These are phyloP conservation scores for Stratiolaelaps scimitus DNA, from an alignment of 1,140 invertebrate genomes.

Conservation along the genomic window DNA sequence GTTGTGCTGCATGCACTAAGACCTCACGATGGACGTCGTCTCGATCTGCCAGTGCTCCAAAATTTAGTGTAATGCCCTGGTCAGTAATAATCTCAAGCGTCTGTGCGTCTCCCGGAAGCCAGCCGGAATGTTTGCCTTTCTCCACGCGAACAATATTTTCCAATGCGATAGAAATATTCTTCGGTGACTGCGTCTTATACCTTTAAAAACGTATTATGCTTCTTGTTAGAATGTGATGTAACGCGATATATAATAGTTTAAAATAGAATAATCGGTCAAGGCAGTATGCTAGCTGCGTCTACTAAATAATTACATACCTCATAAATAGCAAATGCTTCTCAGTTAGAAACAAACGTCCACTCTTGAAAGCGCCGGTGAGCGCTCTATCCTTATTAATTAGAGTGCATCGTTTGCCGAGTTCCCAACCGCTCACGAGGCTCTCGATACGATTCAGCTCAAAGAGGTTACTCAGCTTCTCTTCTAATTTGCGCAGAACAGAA, in stretches of 20 bases:
- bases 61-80: background rate
- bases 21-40: constrained; percentile 22
- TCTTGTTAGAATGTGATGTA: constrained; percentile 37
- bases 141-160: constrained; percentile 39
- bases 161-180: constrained; percentile 42
- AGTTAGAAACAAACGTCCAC: constrained; percentile 43
- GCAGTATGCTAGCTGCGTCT: no score
- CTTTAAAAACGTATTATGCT: constrained; percentile 43
- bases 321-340: constrained; percentile 38
- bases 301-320: background rate
- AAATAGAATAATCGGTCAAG: no score
- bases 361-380: constrained; percentile 41
- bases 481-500: constrained; percentile 15
- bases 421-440: constrained; percentile 32
- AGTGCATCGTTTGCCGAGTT: constrained; percentile 40
- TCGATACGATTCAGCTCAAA: constrained; percentile 17
- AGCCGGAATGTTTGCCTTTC: constrained; percentile 43
- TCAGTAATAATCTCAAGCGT: constrained; percentile 10
- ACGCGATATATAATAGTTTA: background rate
- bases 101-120: constrained; percentile 40
- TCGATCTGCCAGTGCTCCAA: constrained; percentile 6
- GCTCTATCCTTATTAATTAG: constrained; percentile 42
- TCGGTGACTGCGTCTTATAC: constrained; percentile 40
- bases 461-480: constrained; percentile 24
- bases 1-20: constrained; percentile 9